Evolutionary conservation across 2,888 invertebrate species (phyloP).

Genomic region (Caenorhabditis becei): DNA sequence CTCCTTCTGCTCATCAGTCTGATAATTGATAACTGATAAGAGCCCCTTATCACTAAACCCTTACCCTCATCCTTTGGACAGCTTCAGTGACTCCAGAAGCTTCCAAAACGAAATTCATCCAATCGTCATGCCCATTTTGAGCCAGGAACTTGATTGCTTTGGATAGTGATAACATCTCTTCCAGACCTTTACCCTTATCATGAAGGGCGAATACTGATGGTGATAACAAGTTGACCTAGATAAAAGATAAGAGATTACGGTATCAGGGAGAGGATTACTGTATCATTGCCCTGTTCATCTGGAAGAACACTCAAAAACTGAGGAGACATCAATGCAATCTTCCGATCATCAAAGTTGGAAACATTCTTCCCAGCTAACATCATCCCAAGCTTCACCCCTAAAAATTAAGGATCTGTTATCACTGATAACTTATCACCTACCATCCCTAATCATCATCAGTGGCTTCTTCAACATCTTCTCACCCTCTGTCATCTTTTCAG

Average conservation of each 20-base stretch:
- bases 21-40: not conserved
- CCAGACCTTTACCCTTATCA: constrained; percentile 64
- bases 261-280: constrained; percentile 19
- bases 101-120: constrained; percentile 80
- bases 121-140: constrained; percentile 68
- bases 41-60: not conserved
- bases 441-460: constrained; percentile 74
- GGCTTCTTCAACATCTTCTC: constrained; percentile 64
- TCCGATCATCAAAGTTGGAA: constrained; percentile 77
- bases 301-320: constrained; percentile 76
- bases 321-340: constrained; percentile 75
- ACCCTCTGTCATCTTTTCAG: constrained; percentile 48
- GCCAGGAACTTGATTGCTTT: constrained; percentile 55
- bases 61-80: constrained; percentile 62
- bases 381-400: constrained; percentile 76
- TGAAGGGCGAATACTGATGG: constrained; percentile 77
- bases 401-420: constrained; percentile 6
- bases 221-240: constrained; percentile 75
- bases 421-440: constrained; percentile 43
- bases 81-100: constrained; percentile 76
- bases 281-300: constrained; percentile 69
- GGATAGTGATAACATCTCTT: constrained; percentile 48
- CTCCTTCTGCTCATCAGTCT: constrained; percentile 50
- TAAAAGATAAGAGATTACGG: not conserved
- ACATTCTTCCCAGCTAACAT: constrained; percentile 74